phyloP scores from a whole-genome alignment of 2,888 invertebrate genomes.

The Hydroisotoma schaefferi region DNA sequence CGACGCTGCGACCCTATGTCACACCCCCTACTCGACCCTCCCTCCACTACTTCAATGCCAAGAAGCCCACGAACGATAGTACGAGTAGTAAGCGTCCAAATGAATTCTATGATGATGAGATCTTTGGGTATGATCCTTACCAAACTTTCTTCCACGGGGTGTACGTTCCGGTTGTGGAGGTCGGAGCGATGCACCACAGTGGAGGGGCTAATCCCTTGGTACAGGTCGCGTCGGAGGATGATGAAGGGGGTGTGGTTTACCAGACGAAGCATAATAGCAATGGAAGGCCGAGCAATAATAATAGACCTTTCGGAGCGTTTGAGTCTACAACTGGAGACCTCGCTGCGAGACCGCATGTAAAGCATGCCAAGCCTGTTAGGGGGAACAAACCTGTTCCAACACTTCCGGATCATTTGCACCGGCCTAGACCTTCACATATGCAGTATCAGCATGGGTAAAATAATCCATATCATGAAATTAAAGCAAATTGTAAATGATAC shows the following conservation, averaged over 20 bases:
- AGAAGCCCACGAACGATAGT: slow-evolving; percentile 30
- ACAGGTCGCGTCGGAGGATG: not conserved
- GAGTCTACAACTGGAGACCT: slow-evolving; percentile 9
- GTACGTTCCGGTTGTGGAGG: slow-evolving; percentile 43
- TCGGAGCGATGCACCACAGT: slow-evolving; percentile 19
- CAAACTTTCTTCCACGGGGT: slow-evolving; percentile 48
- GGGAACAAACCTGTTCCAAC: slow-evolving; percentile 32
- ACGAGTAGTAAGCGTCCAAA: slow-evolving; percentile 42
- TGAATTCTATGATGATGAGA: slow-evolving; percentile 49
- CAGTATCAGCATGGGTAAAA: slow-evolving; percentile 47
- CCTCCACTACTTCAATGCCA: slow-evolving; percentile 12
- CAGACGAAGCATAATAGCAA: no score
- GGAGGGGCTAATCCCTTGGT: not conserved
- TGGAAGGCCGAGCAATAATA: no score
- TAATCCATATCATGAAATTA: not conserved
- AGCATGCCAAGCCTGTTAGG: slow-evolving; percentile 24
- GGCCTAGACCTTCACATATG: slow-evolving; percentile 46
- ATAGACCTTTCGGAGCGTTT: not conserved
- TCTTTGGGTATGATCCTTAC: slow-evolving; percentile 48
- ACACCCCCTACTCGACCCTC: slow-evolving; percentile 32
- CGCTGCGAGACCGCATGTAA: slow-evolving; percentile 22
- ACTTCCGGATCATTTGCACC: slow-evolving; percentile 45
- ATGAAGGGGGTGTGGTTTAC: slow-evolving; percentile 9
- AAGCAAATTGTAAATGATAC: not conserved
- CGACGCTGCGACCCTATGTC: slow-evolving; percentile 26